Conservation (phyloP, 2,797 vertebrate genomes). For the Setipinna tenuifilis region DNA sequence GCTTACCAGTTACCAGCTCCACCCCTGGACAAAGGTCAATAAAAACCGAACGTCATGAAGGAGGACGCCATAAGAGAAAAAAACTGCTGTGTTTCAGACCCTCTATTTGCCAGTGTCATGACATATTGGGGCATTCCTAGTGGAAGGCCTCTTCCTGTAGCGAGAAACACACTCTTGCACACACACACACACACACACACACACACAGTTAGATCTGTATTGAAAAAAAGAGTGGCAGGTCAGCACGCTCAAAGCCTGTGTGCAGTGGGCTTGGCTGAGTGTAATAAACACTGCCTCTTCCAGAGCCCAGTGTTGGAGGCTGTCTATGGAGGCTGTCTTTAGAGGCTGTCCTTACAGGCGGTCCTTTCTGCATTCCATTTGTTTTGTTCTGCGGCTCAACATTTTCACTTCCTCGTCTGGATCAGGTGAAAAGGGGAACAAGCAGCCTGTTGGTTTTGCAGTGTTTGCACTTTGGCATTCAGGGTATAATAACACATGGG, state of each 20-base stretch:
- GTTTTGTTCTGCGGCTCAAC: neutral
- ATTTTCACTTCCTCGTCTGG: conserved; percentile 17
- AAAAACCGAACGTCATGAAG: neutral
- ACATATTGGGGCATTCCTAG: neutral
- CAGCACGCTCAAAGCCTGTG: too few species aligned
- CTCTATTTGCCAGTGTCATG: neutral
- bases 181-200: neutral
- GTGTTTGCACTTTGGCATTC: neutral
- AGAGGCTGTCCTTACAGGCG: too few species aligned
- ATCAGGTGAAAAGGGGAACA: conserved; percentile 7
- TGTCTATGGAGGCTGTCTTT: too few species aligned
- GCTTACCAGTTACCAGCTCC: neutral
- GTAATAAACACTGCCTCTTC: too few species aligned
- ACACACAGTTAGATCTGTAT: neutral
- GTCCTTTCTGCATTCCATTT: neutral
- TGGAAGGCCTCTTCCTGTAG: neutral
- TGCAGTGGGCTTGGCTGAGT: too few species aligned
- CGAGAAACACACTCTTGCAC: neutral
- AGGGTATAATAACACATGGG: neutral
- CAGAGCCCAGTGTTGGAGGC: too few species aligned
- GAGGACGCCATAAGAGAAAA: neutral
- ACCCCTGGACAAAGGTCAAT: neutral
- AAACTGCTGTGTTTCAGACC: neutral
- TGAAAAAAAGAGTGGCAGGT: neutral
- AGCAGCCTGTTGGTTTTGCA: neutral